Evolutionary conservation across 1,140 invertebrate species (phyloP), one percentile per base, ranked within the genome.

Genomic region (Antheraea pernyi): DNA sequence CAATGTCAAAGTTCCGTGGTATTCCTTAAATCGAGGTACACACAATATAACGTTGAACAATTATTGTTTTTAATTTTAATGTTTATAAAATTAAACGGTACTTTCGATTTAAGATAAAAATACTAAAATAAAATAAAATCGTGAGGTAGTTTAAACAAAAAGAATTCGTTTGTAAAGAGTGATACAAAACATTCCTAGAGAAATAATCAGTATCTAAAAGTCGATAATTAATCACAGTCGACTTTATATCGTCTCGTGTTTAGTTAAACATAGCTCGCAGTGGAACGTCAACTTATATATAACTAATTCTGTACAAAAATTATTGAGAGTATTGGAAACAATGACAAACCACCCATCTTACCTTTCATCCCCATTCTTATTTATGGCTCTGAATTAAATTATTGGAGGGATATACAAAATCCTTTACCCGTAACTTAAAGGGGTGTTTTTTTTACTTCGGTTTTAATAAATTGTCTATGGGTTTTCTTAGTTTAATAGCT

Each of bases 71-170:
- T 16, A 13, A 53, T 53, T n/a, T 16, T 2, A 53, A 53, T 16
- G 5, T 16, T 53, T 11, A 16, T 59, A 65, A 22, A 74, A 74
- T 59, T 75, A 72, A 63, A 37, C 7, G 11, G 30, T n/a, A 37
- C 6, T 19, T 65, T 22, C 6, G 39, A 46, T 42, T 42, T 5
- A 65, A 18, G n/a, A 65, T 18, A 13, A 16, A 53, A 53, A 53
- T 53, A 53, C 0, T 53, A 53, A 64, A 70, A 72, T 68, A 76
- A 72, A 69, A 78, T 39, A 74, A 74, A 80, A 78, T 67, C 61
- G 74, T 87, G 83, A 87, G 83, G 83, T 85, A 87, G 85, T 63
- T 77, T 84, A 72, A 68, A 73, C 19, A 73, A 63, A 63, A 37
- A 63, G 3, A 37, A 63, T 63, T 37, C 22, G 36, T 37, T 37